Percentiles rank a stretch among this genome's conserved stretches.
Evolutionary conservation across 2,888 invertebrate genomes (phyloP).

Genomic region (Drosophila kokeensis): DNA sequence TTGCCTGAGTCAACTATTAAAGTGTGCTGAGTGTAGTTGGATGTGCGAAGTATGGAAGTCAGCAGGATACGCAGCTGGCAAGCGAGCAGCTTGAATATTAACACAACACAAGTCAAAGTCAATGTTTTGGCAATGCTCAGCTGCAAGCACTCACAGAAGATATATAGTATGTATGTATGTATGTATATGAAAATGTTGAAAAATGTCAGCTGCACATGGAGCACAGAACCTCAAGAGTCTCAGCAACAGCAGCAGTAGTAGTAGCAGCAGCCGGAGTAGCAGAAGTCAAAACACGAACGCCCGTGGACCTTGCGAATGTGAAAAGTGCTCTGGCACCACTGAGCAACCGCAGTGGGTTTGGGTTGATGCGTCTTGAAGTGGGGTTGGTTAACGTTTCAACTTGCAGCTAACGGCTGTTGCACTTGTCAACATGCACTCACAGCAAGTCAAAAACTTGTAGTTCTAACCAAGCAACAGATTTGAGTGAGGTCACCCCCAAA

Average conservation of each 20-base stretch:
- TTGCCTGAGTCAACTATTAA: constrained; percentile 13
- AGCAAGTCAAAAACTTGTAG: constrained; percentile 28
- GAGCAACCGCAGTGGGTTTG: constrained; percentile 22
- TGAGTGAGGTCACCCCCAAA: background rate
- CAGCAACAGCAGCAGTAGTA: constrained; percentile 11
- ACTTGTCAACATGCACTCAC: constrained; percentile 65
- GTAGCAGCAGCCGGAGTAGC: constrained; percentile 2
- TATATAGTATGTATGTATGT: background rate
- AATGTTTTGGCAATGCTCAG: constrained; percentile 60
- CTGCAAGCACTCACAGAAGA: constrained; percentile 13
- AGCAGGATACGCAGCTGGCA: constrained; percentile 14
- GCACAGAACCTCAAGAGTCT: constrained; percentile 15
- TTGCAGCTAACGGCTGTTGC: constrained; percentile 63
- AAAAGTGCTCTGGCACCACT: constrained; percentile 32
- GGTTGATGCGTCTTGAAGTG: background rate
- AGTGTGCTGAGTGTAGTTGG: constrained; percentile 11
- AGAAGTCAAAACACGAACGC: constrained; percentile 21
- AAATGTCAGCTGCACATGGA: constrained; percentile 64
- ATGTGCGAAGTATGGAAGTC: background rate
- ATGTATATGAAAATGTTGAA: constrained; percentile 27
- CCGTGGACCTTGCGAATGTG: constrained; percentile 31
- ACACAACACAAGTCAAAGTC: constrained; percentile 64
- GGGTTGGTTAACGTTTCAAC: constrained; percentile 21
- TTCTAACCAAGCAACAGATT: constrained; percentile 9
- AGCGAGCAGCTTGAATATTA: constrained; percentile 42